Base-by-base conservation (phyloP, 1,140 invertebrate species). In the Drosophila watanabei region DNA sequence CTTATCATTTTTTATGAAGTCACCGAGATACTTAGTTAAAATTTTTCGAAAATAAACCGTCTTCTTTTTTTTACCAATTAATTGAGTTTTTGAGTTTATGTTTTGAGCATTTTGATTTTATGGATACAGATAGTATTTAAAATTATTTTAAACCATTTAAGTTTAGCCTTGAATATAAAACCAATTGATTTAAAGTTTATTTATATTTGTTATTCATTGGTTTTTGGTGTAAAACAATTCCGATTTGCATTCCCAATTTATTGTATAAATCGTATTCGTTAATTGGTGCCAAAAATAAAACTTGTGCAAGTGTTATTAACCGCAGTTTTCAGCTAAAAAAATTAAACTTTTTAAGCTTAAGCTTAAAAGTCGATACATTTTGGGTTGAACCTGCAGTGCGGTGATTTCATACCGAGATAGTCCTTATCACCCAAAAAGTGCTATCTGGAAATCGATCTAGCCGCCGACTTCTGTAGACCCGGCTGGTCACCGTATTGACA, bases 381-480 rank as follows among this genome's bases (percentile, higher is more conserved):
- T 46, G 28, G 28, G 16, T 24, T 30, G 8, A 30, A 49, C 10
- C 35, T 30, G 24, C 49, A n/a, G 13, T 54, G 61, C 14, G 33
- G 45, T 33, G 35, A 64, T 20, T 48, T 64, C 33, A 49, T 65
- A 51, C 30, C 28, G 6, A 51, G 35, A 69, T 51, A 65, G 16
- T 20, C 16, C 39, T 48, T 68, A 64, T 62, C 37, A 20, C 13
- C 10, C 11, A 16, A 18, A 10, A 20, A 6, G 14, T 18, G 32
- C 62, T 70, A 52, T 46, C 66, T 52, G 32, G 66, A 70, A 69
- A 61, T 56, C 33, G 39, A 51, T 52, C 49, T 51, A 54, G 41
- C 30, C 46, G 32, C 30, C 32, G 56, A 75, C 61, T 77, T 66
- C 24, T 75, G 37, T 51, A 51, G 73, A 76, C 73, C 60, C 71